Percentiles rank a stretch among this genome's conserved stretches.
phyloP scores from a whole-genome alignment of 30 jellyfish, hydroid and myxozoan genomes.

The Turritopsis rubra region DNA sequence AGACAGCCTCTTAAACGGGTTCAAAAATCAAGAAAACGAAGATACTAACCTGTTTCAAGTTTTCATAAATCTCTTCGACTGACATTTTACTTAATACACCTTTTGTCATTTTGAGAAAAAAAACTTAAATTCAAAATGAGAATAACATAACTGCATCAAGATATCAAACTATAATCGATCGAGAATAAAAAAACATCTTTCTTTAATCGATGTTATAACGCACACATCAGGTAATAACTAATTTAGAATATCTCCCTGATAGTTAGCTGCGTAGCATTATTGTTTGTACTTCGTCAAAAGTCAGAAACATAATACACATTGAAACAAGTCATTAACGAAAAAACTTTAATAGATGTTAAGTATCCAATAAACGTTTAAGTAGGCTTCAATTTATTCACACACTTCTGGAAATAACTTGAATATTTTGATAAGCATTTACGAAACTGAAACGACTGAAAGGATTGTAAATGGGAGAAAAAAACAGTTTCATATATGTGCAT shows the following conservation, averaged over 20 bases:
- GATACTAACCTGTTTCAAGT: conserved; percentile 14
- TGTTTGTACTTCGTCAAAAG: neutral
- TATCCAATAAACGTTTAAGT: neutral
- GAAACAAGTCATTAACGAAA: neutral
- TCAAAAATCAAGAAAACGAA: too few relatives aligned
- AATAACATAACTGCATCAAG: neutral
- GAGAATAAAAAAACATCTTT: too few relatives aligned
- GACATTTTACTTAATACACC: neutral
- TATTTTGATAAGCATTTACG: neutral
- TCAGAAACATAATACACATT: neutral
- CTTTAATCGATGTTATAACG: too few relatives aligned
- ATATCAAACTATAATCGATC: too few relatives aligned
- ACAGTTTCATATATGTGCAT: neutral
- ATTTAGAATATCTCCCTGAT: too few relatives aligned
- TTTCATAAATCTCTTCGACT: neutral
- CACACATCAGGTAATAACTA: too few relatives aligned
- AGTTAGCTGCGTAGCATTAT: too few relatives aligned
- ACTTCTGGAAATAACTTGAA: neutral
- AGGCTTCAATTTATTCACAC: neutral
- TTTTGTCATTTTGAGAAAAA: neutral
- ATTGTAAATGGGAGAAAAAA: neutral
- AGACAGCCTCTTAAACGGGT: too few relatives aligned
- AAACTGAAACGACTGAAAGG: neutral
- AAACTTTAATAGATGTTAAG: neutral
- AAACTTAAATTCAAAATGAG: neutral